These are phyloP conservation scores for Aphidoletes aphidimyza DNA, from an alignment of 2,888 invertebrate genomes.

Conservation along the genomic window DNA sequence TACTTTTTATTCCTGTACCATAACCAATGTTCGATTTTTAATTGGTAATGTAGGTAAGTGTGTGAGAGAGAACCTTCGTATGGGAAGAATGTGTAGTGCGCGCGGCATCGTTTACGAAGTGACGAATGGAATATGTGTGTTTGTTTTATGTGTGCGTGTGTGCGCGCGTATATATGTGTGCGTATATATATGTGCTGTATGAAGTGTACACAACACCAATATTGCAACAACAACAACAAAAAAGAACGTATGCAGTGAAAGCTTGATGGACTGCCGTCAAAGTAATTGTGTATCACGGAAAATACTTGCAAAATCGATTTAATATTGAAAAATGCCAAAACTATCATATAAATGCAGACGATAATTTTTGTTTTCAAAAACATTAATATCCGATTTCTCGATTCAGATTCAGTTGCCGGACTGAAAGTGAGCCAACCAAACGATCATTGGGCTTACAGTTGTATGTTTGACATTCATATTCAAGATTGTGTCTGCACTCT, in stretches of 20 bases:
- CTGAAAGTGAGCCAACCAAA: not conserved
- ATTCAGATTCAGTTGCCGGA: no score
- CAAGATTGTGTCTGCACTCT: not conserved
- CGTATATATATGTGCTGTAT: not conserved
- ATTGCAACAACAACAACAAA: not conserved
- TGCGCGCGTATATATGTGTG: not conserved
- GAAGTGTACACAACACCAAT: not conserved
- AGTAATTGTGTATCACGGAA: no score
- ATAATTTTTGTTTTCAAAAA: not conserved
- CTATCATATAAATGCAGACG: not conserved
- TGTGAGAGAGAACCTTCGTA: not conserved
- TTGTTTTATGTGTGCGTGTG: not conserved
- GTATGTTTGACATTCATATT: constrained; percentile 27
- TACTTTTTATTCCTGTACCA: not conserved
- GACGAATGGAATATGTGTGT: no score
- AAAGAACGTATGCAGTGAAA: not conserved
- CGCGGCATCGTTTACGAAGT: constrained; percentile 27
- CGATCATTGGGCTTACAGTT: not conserved
- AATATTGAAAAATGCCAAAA: not conserved
- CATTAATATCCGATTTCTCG: not conserved
- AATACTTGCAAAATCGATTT: not conserved
- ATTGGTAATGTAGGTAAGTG: constrained; percentile 43
- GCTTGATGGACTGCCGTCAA: not conserved
- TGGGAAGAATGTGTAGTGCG: constrained; percentile 25
- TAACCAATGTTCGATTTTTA: constrained; percentile 44